phyloP scores from a whole-genome alignment of 1,140 invertebrate genomes.

The Calliopsis andreniformis region DNA sequence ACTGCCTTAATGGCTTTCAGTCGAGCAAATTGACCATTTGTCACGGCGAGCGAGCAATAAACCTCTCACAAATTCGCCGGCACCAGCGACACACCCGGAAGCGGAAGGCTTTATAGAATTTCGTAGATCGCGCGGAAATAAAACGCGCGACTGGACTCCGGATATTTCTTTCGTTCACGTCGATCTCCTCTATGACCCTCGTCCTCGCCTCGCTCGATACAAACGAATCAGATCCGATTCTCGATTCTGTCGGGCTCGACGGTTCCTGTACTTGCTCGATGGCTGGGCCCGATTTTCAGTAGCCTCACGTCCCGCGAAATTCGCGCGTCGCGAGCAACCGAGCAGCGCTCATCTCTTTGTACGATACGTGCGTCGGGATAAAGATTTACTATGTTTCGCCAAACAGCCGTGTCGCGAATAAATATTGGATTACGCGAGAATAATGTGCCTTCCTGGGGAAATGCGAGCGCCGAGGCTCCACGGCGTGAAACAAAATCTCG shows the following conservation, averaged over 20 bases:
- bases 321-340: not conserved
- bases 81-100: not conserved
- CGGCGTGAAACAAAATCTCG: not conserved
- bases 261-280: not conserved
- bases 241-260: not conserved
- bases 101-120: not conserved
- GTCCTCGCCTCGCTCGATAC: not conserved
- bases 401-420: conserved; percentile 26
- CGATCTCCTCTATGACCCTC: not conserved
- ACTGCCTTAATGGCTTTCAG: not conserved
- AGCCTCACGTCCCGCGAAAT: not conserved
- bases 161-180: not conserved
- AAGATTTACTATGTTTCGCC: conserved; percentile 17
- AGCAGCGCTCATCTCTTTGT: not conserved
- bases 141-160: not conserved
- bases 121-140: conserved; percentile 1
- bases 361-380: conserved; percentile 19
- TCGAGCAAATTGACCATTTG: not conserved
- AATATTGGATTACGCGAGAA: conserved; percentile 13
- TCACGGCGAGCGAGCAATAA: not conserved
- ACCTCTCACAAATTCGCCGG: not conserved
- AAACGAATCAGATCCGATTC: not conserved
- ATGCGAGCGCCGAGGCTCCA: not conserved
- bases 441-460: not conserved
- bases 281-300: conserved; percentile 17